These are phyloP conservation scores for Menura novaehollandiae DNA, from an alignment of 2,113 vertebrate genomes.

Conservation along the genomic window DNA sequence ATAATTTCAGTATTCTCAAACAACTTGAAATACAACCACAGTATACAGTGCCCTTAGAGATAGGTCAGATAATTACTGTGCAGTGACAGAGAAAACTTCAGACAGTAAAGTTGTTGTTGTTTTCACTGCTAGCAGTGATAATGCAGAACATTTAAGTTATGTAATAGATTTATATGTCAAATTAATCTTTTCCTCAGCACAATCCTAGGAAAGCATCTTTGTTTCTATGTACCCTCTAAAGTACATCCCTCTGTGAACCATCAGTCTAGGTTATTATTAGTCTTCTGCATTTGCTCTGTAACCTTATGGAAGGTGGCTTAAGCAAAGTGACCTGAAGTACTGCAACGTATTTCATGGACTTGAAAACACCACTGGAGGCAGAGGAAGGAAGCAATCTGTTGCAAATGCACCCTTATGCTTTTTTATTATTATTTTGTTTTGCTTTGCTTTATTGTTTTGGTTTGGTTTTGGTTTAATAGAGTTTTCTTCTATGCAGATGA, in stretches of 20 bases:
- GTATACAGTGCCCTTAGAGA: neutral
- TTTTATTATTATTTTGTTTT: neutral
- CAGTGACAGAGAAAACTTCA: neutral
- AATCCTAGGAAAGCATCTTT: neutral
- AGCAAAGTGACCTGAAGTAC: neutral
- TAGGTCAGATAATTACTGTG: conserved; percentile 6
- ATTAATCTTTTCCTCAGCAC: neutral
- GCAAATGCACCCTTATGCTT: neutral
- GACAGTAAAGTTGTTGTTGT: neutral
- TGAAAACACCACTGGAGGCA: neutral
- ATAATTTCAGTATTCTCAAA: neutral
- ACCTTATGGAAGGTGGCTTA: neutral
- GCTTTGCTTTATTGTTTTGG: neutral
- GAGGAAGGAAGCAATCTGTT: neutral
- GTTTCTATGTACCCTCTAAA: neutral
- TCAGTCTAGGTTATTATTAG: neutral
- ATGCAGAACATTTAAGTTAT: neutral
- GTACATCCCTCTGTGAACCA: neutral
- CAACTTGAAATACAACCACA: neutral
- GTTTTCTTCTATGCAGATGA: neutral
- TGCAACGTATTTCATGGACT: neutral
- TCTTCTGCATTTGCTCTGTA: neutral
- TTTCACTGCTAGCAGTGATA: neutral
- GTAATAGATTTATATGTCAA: neutral
- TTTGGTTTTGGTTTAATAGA: neutral